Conservation (phyloP, 2,113 vertebrate genomes). For the Eulemur rufifrons region DNA sequence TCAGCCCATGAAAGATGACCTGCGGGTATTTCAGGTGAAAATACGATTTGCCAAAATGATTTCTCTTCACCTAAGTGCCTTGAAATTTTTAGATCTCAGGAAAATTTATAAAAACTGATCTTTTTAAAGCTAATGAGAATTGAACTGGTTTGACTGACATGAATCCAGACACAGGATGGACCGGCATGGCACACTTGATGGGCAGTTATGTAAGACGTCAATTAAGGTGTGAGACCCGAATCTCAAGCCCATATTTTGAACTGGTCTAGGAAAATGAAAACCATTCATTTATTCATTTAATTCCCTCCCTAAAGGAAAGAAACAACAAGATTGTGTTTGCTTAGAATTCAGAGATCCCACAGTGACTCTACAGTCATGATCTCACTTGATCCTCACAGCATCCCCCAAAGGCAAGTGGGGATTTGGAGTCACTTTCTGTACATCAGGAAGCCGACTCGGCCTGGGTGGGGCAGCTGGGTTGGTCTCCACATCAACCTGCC, state of each 20-base stretch:
- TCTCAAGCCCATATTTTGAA: neutral
- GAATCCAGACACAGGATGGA: neutral
- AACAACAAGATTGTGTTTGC: neutral
- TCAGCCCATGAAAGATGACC: neutral
- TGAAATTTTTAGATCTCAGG: neutral
- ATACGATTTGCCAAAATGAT: neutral
- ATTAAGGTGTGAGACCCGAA: neutral
- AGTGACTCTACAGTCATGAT: neutral
- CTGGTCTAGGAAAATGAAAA: neutral
- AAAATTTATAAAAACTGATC: neutral
- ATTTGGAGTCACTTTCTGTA: accelerated
- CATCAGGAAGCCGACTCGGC: neutral
- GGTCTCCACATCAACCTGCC: neutral
- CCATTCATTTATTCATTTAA: neutral
- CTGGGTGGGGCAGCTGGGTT: too few relatives aligned
- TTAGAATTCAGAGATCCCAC: neutral
- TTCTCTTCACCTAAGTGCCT: neutral
- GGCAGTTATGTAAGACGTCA: neutral
- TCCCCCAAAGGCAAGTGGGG: neutral
- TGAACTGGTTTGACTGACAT: neutral
- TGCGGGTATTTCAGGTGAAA: neutral
- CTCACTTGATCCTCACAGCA: neutral
- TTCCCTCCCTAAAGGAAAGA: neutral
- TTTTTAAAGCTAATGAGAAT: neutral
- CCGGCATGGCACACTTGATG: neutral